phyloP scores from a whole-genome alignment of 2,113 vertebrate genomes.

The Nanorana parkeri region DNA sequence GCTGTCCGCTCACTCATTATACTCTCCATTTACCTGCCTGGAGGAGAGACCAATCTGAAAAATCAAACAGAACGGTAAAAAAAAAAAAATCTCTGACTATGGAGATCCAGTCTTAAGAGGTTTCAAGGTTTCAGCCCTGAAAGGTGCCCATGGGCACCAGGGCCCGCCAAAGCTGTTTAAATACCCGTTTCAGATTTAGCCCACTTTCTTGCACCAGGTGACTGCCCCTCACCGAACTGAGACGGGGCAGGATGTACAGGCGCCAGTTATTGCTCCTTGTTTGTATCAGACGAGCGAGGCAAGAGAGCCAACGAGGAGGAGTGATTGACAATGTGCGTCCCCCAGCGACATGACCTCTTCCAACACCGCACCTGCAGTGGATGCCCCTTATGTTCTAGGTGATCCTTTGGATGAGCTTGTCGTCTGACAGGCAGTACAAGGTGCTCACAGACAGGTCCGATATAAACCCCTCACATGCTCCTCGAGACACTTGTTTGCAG shows the following conservation, averaged over 20 bases:
- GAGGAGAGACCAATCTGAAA: not conserved
- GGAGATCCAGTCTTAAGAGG: conserved; percentile 34
- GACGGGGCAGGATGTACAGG: not conserved
- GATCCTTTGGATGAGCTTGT: conserved; percentile 98
- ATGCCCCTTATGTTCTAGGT: conserved; percentile 76
- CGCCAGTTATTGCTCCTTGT: conserved; percentile 50
- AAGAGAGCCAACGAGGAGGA: not conserved
- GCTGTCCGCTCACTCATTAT: conserved; percentile 2
- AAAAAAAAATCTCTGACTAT: conserved; percentile 43
- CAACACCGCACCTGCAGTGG: not conserved
- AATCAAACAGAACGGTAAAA: conserved; percentile 37
- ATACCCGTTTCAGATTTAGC: conserved; percentile 57
- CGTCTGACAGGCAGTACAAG: conserved; percentile 97
- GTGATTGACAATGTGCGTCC: not conserved
- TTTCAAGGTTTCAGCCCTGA: not conserved
- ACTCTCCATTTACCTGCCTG: conserved; percentile 27
- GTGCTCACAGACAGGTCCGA: conserved; percentile 94
- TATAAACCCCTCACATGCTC: conserved; percentile 96
- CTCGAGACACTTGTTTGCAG: conserved; percentile 91
- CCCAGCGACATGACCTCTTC: not conserved
- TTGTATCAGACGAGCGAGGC: not conserved
- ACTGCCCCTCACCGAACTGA: not conserved
- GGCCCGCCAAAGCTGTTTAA: conserved; percentile 3
- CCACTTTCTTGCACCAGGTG: conserved; percentile 34
- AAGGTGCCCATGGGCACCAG: not conserved